These are phyloP conservation scores for Limenitis camilla DNA, from an alignment of 2,888 invertebrate species.

Conservation along the genomic window DNA sequence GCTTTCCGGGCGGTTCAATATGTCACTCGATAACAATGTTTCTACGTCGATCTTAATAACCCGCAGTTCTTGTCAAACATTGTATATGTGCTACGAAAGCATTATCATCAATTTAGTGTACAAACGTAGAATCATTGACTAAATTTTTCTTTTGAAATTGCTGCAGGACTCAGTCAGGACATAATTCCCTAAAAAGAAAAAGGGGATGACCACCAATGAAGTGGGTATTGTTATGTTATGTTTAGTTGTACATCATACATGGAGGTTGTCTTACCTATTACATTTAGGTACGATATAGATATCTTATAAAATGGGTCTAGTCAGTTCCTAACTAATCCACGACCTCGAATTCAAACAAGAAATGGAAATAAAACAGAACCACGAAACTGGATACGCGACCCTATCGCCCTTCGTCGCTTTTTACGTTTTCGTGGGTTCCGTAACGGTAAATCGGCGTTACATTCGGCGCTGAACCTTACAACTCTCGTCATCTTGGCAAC, in stretches of 20 bases:
- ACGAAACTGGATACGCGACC: constrained; percentile 48
- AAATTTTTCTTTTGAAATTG: no score
- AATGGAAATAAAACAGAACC: constrained; percentile 38
- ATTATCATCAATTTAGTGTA: constrained; percentile 23
- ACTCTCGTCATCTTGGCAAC: constrained; percentile 57
- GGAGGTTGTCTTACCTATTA: neutral
- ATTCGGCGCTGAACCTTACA: constrained; percentile 35
- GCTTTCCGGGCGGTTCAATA: constrained; percentile 50
- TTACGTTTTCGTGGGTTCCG: constrained; percentile 39
- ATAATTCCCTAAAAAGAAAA: no score
- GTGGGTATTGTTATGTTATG: no score
- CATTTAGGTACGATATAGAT: constrained; percentile 20
- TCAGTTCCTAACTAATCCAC: constrained; percentile 20
- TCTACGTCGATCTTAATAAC: constrained; percentile 40
- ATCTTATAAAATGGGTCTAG: constrained; percentile 29
- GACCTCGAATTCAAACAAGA: constrained; percentile 45
- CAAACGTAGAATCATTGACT: no score
- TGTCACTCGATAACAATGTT: constrained; percentile 56
- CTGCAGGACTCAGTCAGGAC: no score
- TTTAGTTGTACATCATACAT: no score
- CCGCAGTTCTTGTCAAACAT: constrained; percentile 25
- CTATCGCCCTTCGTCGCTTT: constrained; percentile 54
- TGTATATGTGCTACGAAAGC: constrained; percentile 22
- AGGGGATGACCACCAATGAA: no score
- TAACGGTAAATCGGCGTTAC: constrained; percentile 60